A percentile compares a stretch with the other conserved stretches of the same genome.
Conservation (phyloP, 2,797 vertebrate species). For the Melanogrammus aeglefinus region DNA sequence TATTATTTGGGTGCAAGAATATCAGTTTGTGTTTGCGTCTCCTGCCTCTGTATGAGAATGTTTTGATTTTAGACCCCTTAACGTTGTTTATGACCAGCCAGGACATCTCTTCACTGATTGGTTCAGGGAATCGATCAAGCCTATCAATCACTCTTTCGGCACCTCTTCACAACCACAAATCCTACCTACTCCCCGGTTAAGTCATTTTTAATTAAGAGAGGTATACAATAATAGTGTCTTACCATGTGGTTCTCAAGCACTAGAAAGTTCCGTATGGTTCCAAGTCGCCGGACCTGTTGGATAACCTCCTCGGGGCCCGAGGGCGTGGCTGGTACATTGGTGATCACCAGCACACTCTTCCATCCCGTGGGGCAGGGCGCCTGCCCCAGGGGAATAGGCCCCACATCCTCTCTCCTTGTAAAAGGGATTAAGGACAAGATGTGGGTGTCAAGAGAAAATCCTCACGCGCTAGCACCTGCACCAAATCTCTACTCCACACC, state of each 20-base stretch:
- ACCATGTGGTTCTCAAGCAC: slow-evolving; percentile 57
- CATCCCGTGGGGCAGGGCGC: slow-evolving; percentile 29
- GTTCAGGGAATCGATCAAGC: background rate
- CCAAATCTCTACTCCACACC: background rate
- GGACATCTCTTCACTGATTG: background rate
- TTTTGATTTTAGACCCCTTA: background rate
- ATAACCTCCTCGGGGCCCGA: slow-evolving; percentile 74
- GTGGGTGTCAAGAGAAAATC: no score
- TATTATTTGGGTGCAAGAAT: background rate
- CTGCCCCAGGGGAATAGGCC: slow-evolving; percentile 31
- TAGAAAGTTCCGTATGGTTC: slow-evolving; percentile 56
- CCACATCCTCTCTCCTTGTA: background rate
- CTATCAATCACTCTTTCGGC: background rate
- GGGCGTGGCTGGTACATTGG: slow-evolving; percentile 76
- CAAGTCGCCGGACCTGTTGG: slow-evolving; percentile 82
- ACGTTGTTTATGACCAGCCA: background rate
- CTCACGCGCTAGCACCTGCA: background rate
- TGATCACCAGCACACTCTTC: slow-evolving; percentile 75
- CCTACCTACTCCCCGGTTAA: background rate
- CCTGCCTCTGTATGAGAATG: background rate
- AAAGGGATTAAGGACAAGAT: background rate
- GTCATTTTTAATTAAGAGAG: background rate
- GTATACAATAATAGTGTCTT: slow-evolving; percentile 10
- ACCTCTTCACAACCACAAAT: background rate
- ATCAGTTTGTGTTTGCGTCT: background rate